Conservation (phyloP, 1,140 invertebrate species). For the Vollenhovia emeryi region DNA sequence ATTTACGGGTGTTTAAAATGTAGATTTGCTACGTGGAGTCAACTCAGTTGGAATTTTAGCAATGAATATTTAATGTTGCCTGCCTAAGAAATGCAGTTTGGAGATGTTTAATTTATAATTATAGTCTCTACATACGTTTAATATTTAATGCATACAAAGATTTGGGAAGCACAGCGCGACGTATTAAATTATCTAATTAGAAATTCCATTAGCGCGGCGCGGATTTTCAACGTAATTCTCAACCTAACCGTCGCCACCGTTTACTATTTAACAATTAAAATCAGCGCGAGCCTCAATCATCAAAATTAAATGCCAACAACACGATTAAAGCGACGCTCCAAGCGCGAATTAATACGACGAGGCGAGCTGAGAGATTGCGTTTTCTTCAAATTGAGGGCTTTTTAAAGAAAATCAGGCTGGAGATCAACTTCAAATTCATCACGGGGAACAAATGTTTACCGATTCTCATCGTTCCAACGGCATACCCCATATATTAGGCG, state of each 20-base stretch:
- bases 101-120: slow-evolving; percentile 40
- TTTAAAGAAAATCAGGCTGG: not conserved
- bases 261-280: slow-evolving; percentile 53
- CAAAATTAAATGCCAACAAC: slow-evolving; percentile 10
- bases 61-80: slow-evolving; percentile 11
- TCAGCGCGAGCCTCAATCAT: not conserved
- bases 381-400: not conserved
- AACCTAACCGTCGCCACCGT: slow-evolving; percentile 22
- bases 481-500: not conserved
- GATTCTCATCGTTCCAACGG: not conserved
- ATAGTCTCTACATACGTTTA: slow-evolving; percentile 26
- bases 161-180: slow-evolving; percentile 16
- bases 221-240: slow-evolving; percentile 53
- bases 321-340: not conserved
- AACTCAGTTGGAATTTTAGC: not conserved
- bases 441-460: slow-evolving; percentile 1
- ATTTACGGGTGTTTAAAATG: not conserved
- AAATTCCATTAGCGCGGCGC: slow-evolving; percentile 49
- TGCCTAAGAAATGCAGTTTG: not conserved
- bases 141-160: slow-evolving; percentile 43
- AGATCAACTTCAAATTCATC: not conserved
- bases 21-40: not conserved
- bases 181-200: slow-evolving; percentile 60
- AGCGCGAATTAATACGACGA: not conserved
- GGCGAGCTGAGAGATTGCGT: not conserved